Percentiles rank a stretch among this genome's conserved stretches.
Conservation (phyloP, 1,140 invertebrate species). For the Drosophila lacertosa region DNA sequence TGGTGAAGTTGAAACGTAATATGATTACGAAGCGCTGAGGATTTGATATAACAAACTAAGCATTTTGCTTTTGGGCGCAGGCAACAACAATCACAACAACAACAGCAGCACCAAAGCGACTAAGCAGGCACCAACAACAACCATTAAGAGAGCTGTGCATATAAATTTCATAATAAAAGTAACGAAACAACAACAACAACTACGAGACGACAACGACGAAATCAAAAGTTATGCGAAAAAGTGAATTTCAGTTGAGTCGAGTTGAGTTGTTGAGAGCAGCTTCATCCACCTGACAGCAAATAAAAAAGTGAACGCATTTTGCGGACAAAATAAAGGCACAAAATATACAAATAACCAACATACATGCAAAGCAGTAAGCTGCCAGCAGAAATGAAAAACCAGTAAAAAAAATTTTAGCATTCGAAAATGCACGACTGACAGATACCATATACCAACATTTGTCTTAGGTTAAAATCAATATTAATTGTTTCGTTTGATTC, state of each 20-base stretch:
- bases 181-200: constrained; percentile 40
- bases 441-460: not conserved
- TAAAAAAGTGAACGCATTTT: constrained; percentile 42
- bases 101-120: constrained; percentile 34
- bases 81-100: constrained; percentile 16
- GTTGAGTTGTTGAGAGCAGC: no score
- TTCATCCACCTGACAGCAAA: constrained; percentile 49
- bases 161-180: constrained; percentile 70
- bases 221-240: constrained; percentile 70
- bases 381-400: not conserved
- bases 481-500: no score
- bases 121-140: constrained; percentile 25
- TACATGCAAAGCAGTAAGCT: constrained; percentile 41
- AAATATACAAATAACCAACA: no score
- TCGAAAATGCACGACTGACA: not conserved
- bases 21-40: constrained; percentile 51
- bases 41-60: constrained; percentile 54
- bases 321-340: constrained; percentile 1
- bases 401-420: not conserved
- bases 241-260: constrained; percentile 46
- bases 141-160: constrained; percentile 26
- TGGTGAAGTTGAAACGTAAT: constrained; percentile 45
- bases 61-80: constrained; percentile 50
- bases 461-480: no score
- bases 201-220: constrained; percentile 30